Evolutionary conservation across 2,113 vertebrate genomes (phyloP).

Genomic region (Columba janthina): DNA sequence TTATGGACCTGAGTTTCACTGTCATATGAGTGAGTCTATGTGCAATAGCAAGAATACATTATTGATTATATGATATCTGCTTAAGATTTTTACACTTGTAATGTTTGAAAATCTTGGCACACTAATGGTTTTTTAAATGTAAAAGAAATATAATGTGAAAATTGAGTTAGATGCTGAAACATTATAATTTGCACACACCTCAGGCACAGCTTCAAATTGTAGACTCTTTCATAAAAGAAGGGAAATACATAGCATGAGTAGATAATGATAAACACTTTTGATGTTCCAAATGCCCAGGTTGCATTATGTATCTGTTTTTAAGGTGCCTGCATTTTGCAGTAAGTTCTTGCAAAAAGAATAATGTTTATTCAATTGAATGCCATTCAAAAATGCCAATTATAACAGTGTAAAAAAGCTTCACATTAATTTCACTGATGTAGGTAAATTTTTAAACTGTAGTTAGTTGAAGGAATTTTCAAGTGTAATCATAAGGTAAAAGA

Average conservation of each 20-base stretch:
- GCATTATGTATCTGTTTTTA: slow-evolving; percentile 43
- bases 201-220: neutral
- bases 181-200: slow-evolving; percentile 27
- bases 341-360: slow-evolving; percentile 23
- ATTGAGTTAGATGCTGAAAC: slow-evolving; percentile 33
- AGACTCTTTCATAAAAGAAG: slow-evolving; percentile 43
- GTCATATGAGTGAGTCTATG: neutral
- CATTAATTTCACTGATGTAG: neutral
- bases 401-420: slow-evolving; percentile 10
- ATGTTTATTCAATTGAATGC: slow-evolving; percentile 32
- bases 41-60: slow-evolving; percentile 25
- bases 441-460: neutral
- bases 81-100: slow-evolving; percentile 17
- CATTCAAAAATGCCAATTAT: slow-evolving; percentile 36
- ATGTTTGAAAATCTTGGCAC: slow-evolving; percentile 19
- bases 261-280: slow-evolving; percentile 2
- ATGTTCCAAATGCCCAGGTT: slow-evolving; percentile 9
- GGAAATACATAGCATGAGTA: slow-evolving; percentile 20
- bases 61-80: neutral
- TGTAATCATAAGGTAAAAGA: slow-evolving; percentile 34
- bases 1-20: neutral
- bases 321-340: slow-evolving; percentile 58
- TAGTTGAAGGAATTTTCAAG: slow-evolving; percentile 20
- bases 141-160: slow-evolving; percentile 25
- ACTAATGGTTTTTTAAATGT: slow-evolving; percentile 11